Evolutionary conservation across 2,888 invertebrate genomes (phyloP), one percentile per base, ranked within the genome.

Genomic region (Linnaemya vulpina): DNA sequence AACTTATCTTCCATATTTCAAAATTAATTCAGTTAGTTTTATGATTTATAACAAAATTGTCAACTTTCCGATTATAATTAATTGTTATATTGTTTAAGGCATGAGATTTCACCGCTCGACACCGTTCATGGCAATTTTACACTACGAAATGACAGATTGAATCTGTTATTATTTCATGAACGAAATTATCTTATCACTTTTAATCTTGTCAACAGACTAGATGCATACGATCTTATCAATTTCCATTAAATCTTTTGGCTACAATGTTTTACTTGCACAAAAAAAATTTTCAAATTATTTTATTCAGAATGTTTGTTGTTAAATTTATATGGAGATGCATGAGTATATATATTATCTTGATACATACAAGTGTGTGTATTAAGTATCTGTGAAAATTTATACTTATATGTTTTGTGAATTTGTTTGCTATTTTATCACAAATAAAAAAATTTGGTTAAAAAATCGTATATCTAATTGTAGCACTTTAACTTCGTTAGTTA

Each of bases 1-100:
- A 75, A 82, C n/a, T 17, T 30, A 13, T 71, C 53, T 17, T 81
- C 82, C 85, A 82, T 78, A 20, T 25, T 68, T 35, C 17, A 58
- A n/a, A 9, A 40, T 58, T 10, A 10, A 55, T 40, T 0, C 9
- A 35, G 13, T 7, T 15, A 20, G 30, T 43, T 65, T 0, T 74
- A 15, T 20, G 3, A 1, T 51, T 49, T 62, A 17, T 17, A n/a
- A 46, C 17, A 15, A 53, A 17, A n/a, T 40, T 38, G 60, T 15
- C 11, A 46, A 58, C 22, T 40, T 43, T 43, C 43, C 9, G 15
- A 13, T 22, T 20, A 43, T 0, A 43, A 15, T 63, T 43, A 65
- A 46, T n/a, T 35, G 20, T 2, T 25, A 13, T 55, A 25, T 25
- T 49, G 49, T 25, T 60, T 40, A 22, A 70, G 38, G 43, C 63